Evolutionary conservation across 2,797 vertebrate genomes (phyloP).

Genomic region (Rousettus madagascariensis): DNA sequence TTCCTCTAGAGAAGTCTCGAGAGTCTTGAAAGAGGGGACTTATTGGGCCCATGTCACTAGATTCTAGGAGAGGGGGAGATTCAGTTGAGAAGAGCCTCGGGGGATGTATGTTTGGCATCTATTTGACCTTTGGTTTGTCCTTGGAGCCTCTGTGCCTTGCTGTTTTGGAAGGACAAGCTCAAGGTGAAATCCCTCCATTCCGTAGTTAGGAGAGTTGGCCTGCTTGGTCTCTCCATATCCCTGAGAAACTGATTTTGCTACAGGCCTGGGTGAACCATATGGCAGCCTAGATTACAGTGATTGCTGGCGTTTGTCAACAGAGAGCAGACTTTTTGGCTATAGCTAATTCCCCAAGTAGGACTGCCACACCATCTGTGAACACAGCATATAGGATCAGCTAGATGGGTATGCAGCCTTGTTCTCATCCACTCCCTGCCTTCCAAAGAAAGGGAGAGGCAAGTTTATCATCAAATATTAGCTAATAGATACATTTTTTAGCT

Average conservation of each 20-base stretch:
- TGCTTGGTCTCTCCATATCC: slow-evolving; percentile 28
- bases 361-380: slow-evolving; percentile 70
- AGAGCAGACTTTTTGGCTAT: slow-evolving; percentile 68
- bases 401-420: background rate
- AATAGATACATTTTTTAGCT: background rate
- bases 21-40: background rate
- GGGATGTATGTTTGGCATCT: background rate
- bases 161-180: background rate
- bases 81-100: background rate
- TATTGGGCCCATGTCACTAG: background rate
- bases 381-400: slow-evolving; percentile 61
- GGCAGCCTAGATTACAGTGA: slow-evolving; percentile 74
- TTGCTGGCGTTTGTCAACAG: slow-evolving; percentile 67
- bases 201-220: slow-evolving; percentile 34
- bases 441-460: slow-evolving; percentile 29
- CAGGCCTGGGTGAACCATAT: slow-evolving; percentile 73
- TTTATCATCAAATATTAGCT: slow-evolving; percentile 38
- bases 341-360: slow-evolving; percentile 58
- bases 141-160: slow-evolving; percentile 20
- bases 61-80: slow-evolving; percentile 4
- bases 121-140: slow-evolving; percentile 32
- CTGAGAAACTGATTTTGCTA: slow-evolving; percentile 62
- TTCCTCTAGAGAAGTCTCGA: background rate
- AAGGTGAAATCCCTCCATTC: slow-evolving; percentile 58
- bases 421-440: slow-evolving; percentile 18